phyloP scores from a whole-genome alignment of 2,888 invertebrate genomes.

The Sthenelais limicola region DNA sequence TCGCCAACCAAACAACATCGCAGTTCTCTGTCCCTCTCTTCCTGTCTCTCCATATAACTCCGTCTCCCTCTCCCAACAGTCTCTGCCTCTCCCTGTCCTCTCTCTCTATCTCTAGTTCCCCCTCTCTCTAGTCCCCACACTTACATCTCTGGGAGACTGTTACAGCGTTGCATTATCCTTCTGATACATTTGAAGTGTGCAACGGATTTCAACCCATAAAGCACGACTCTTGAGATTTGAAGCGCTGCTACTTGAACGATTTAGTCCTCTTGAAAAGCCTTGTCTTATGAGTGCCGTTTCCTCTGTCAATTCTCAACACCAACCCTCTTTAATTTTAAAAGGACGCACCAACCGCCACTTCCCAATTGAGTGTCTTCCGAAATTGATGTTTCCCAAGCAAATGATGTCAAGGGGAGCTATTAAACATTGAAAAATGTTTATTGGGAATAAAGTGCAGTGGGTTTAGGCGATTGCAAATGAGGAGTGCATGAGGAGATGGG shows the following conservation, averaged over 20 bases:
- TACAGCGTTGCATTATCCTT: neutral
- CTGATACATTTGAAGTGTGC: no score
- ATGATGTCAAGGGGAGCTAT: constrained; percentile 8
- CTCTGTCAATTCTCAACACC: no score
- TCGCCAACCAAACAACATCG: no score
- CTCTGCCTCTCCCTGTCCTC: neutral
- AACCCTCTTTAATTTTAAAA: constrained; percentile 20
- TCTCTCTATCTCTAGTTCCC: neutral
- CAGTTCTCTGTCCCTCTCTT: no score
- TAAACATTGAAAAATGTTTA: constrained; percentile 24
- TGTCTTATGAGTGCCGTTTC: constrained; percentile 28
- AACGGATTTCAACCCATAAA: no score
- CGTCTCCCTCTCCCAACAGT: neutral
- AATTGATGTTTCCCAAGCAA: constrained; percentile 8
- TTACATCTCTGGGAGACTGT: neutral
- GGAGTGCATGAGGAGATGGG: no score
- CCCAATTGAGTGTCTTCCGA: neutral
- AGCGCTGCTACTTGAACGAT: constrained; percentile 13
- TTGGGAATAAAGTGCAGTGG: no score
- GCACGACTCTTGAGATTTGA: neutral
- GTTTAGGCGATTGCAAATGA: no score
- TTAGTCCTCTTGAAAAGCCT: constrained; percentile 2
- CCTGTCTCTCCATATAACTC: neutral
- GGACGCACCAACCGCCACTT: constrained; percentile 21
- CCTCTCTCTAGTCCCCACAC: neutral